Base-by-base conservation (phyloP, 2,888 invertebrate species). In the Herminia tarsipennalis region DNA sequence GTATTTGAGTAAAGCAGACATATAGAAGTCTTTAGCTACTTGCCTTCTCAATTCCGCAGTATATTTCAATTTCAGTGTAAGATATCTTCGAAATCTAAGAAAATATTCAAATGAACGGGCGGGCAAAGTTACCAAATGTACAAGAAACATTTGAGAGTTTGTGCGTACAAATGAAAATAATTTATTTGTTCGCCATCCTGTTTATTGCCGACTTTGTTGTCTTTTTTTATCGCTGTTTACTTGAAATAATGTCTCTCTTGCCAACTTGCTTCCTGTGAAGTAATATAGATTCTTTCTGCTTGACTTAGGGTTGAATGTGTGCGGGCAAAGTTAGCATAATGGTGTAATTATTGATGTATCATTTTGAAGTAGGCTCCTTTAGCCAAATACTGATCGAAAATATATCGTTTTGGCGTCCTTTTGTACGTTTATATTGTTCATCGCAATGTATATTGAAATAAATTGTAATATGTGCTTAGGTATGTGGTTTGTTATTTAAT, bases 261-360 rank as follows among this genome's bases (percentile, higher is more conserved):
- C 16, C 13, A 39, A 6, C 5, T 1, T 14, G 1, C 6, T 8
- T 3, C 3, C 20, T 30, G 1, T n/a, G 2, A 5, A 0, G 9
- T 4, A 27, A 39, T 1, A 12, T 35, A 0, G 10, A 24, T 6
- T 16, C 4, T 44, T 29, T 3, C 0, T 0, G 0, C 0, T 0
- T 0, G 0, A 0, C 0, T 0, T 27, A 27, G 20, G 22, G 34
- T 14, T 9, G 17, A 27, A 0, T 21, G 40, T 63, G 2, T 8
- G 1, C 1, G 29, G 32, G 8, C 2, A 17, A 27, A 24, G n/a
- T 9, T 4, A 1, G 12, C 1, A 17, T 63, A 43, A 58, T 53
- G 40, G 16, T 20, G 34, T 53, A 58, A 58, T 58, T 58, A 58
- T 58, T 58, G 63, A 52, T 58, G 43, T 53, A 63, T 52, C 58